phyloP scores from a whole-genome alignment of 2,113 vertebrate species.

The Cheilinus undulatus region DNA sequence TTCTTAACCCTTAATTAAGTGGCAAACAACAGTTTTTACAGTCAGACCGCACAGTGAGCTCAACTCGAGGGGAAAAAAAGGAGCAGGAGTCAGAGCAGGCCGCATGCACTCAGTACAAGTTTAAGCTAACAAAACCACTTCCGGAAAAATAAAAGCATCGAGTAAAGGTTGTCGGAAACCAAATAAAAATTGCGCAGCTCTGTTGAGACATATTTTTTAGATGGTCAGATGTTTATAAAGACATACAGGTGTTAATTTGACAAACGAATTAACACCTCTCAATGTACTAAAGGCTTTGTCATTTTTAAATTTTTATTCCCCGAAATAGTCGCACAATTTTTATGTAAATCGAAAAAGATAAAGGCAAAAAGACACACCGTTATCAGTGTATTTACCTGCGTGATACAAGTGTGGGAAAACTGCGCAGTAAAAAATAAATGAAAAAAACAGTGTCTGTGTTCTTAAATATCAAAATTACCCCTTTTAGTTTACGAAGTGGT shows the following conservation, averaged over 20 bases:
- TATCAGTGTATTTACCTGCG: not conserved
- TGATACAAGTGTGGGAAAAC: not conserved
- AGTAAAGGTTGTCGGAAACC: not conserved
- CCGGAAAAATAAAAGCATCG: not conserved
- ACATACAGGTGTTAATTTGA: not conserved
- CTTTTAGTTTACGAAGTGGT: not conserved
- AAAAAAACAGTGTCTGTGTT: not conserved
- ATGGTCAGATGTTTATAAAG: not conserved
- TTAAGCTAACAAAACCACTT: constrained; percentile 2
- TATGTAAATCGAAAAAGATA: not conserved
- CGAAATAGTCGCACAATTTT: no score
- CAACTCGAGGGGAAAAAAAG: not conserved
- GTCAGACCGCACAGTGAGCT: not conserved
- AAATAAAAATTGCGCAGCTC: not conserved
- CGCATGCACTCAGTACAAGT: not conserved
- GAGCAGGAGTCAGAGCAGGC: constrained; percentile 18
- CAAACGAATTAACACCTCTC: no score
- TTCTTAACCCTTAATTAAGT: constrained; percentile 37
- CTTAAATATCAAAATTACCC: not conserved
- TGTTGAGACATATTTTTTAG: not conserved
- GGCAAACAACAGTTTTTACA: constrained; percentile 25
- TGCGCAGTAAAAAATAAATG: not conserved
- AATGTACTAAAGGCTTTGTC: no score
- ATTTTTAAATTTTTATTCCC: no score
- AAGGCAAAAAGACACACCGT: not conserved